Conservation (phyloP, 2,113 vertebrate species). For the Labrus mixtus region DNA sequence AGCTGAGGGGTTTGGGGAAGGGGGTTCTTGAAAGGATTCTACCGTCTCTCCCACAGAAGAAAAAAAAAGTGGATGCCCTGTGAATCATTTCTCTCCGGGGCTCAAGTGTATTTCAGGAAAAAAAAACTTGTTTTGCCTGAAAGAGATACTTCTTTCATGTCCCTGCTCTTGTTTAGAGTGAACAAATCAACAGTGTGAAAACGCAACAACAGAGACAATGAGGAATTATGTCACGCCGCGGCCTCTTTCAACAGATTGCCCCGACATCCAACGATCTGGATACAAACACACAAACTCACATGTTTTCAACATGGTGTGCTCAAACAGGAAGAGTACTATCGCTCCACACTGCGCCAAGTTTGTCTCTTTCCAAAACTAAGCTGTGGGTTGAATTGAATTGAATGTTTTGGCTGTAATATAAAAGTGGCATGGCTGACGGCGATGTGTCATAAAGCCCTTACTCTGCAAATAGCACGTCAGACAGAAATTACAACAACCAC, state of each 20-base stretch:
- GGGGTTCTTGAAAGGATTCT: slow-evolving; percentile 73
- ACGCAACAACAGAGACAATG: slow-evolving; percentile 41
- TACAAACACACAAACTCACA: slow-evolving; percentile 47
- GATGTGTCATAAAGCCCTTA: slow-evolving; percentile 71
- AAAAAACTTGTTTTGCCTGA: slow-evolving; percentile 60
- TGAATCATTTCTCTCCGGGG: slow-evolving; percentile 63
- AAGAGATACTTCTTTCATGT: slow-evolving; percentile 48
- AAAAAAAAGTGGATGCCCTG: slow-evolving; percentile 49
- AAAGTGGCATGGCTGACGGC: slow-evolving; percentile 32
- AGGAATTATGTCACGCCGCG: slow-evolving; percentile 67
- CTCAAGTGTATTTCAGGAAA: slow-evolving; percentile 64
- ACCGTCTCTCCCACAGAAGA: slow-evolving; percentile 51
- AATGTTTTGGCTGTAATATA: slow-evolving; percentile 23
- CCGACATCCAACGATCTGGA: slow-evolving; percentile 28
- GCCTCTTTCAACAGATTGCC: slow-evolving; percentile 69
- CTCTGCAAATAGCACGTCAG: slow-evolving; percentile 81
- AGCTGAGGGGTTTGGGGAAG: slow-evolving; percentile 68
- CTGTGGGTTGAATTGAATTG: slow-evolving; percentile 27
- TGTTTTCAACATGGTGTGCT: slow-evolving; percentile 57
- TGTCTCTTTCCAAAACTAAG: slow-evolving; percentile 42
- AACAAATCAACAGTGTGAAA: slow-evolving; percentile 44
- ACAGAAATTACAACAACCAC: slow-evolving; percentile 80
- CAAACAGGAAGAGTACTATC: slow-evolving; percentile 59
- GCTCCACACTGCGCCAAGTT: slow-evolving; percentile 11
- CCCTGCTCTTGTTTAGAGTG: slow-evolving; percentile 52